Evolutionary conservation across 1,140 invertebrate species (phyloP).

Genomic region (Calephelis nemesis): DNA sequence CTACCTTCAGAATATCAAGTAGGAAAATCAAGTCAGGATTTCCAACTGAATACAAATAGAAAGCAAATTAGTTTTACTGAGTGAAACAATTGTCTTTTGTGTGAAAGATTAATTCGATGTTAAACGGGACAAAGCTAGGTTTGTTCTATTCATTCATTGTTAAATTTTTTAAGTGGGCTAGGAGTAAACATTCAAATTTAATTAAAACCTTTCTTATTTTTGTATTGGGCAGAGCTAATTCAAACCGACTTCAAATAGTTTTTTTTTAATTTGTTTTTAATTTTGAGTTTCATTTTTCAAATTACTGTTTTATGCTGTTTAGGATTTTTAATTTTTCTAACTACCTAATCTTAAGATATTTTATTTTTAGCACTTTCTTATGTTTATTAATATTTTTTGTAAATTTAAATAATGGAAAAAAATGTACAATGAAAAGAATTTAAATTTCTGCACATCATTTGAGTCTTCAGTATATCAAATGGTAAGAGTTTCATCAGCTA

Average conservation of each 20-base stretch:
- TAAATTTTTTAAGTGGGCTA: background rate
- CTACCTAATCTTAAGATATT: no score
- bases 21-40: conserved; percentile 15
- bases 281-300: no score
- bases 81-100: conserved; percentile 19
- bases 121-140: conserved; percentile 4
- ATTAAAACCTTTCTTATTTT: background rate
- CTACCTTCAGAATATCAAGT: conserved; percentile 10
- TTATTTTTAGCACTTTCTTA: no score
- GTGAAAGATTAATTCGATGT: conserved; percentile 9
- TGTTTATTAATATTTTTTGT: no score
- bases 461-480: no score
- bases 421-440: no score
- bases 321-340: no score
- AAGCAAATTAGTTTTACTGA: conserved; percentile 16
- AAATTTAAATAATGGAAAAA: no score
- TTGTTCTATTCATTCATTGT: conserved; percentile 12
- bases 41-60: conserved; percentile 16
- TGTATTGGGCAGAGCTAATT: background rate
- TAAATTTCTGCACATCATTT: no score
- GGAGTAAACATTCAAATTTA: background rate
- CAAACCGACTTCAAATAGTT: background rate
- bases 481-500: no score
- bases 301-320: no score
- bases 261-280: background rate